Evolutionary conservation across 2,888 invertebrate genomes (phyloP), one percentile per base, ranked within the genome.

Genomic region (Hyposoter dolosus): DNA sequence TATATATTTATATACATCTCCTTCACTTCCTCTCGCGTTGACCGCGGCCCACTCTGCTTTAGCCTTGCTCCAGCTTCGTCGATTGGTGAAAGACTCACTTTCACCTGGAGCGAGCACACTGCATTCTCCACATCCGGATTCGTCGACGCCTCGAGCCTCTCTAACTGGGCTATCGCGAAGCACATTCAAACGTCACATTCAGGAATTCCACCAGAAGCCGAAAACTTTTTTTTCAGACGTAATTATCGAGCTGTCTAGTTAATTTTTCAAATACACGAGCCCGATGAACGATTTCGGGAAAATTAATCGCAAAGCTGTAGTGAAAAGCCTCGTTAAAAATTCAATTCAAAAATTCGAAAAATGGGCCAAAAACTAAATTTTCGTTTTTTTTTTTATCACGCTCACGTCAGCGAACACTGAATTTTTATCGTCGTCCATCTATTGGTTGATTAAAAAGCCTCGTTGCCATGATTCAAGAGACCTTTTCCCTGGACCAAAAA

Each of bases 41-140:
- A 79, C 77, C 84, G 56, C 72, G 84, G 68, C 74, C 74, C 69
- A 81, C 78, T 82, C 80, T 65, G 63, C 60, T 84, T 83, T 84
- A 71, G 68, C 80, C 77, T 86, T 77, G 66, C 60, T 68, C 79
- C 75, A 35, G 56, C 82, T 84, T 74, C 80, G 65, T 79, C 56
- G 50, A 47, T 23, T 77, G 66, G 76, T 60, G 76, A 72, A 84
- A 75, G 71, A 82, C 84, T 86, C 87, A 88, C 87, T 88, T 88
- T 88, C 87, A 88, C 87, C 87, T 56, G 69, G 60, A 53, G 43
- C 72, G n/a, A 32, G 74, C 66, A 32, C 85, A 45, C 69, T 63
- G 77, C 86, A 69, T 86, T 84, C 86, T 80, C 86, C 56, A 77
- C 86, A 86, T 87, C 86, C 87, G 86, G 87, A 80, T 84, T 86